These are phyloP conservation scores for Falco punctatus DNA, from an alignment of 2,113 vertebrate genomes.

Conservation along the genomic window DNA sequence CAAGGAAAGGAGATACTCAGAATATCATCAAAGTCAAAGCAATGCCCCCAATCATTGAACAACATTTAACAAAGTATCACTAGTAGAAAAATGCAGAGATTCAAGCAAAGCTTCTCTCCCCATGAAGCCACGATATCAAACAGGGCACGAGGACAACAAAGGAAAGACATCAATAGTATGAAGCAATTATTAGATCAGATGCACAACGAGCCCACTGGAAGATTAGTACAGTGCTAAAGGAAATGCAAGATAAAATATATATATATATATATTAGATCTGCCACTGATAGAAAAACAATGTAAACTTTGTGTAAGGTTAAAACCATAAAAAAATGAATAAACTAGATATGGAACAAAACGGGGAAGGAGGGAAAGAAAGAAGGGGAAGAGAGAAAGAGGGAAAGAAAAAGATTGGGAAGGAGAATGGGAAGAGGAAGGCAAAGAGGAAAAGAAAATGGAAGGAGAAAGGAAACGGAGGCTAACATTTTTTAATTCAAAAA, in stretches of 20 bases:
- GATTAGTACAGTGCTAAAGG: neutral
- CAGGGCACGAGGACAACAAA: neutral
- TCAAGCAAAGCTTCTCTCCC: neutral
- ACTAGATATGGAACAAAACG: neutral
- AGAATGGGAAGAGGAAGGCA: too few relatives aligned
- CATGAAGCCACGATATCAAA: neutral
- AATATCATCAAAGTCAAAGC: constrained; percentile 26
- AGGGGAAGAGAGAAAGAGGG: neutral
- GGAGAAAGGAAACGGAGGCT: neutral
- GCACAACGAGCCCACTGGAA: neutral
- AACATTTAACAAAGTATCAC: constrained; percentile 29
- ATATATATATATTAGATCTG: neutral
- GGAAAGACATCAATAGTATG: neutral
- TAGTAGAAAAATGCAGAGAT: constrained; percentile 14
- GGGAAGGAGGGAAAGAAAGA: neutral
- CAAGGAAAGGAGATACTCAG: neutral
- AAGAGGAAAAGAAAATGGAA: neutral
- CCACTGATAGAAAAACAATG: neutral
- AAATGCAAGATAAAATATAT: neutral
- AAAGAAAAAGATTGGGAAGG: neutral
- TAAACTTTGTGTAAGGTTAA: neutral
- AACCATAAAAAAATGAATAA: neutral
- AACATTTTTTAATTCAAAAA: neutral
- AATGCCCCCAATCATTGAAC: neutral
- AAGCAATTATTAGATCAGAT: neutral